Evolutionary conservation across 2,888 invertebrate species (phyloP), one percentile per base, ranked within the genome.

Genomic region (Catocala nupta): DNA sequence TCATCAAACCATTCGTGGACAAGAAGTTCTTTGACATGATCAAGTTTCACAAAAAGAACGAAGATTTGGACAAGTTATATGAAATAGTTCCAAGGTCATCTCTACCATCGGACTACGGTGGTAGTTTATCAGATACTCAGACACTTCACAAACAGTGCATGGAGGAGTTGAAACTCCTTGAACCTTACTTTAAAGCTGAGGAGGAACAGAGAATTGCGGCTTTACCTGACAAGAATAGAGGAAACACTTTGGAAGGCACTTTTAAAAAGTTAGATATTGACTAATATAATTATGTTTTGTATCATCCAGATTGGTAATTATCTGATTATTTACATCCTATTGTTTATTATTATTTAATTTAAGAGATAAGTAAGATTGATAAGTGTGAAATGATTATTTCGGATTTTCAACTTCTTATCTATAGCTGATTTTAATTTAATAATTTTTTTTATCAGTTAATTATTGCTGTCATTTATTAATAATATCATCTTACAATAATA

Each of bases 261-360:
- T 96, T 96, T 72, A 95, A 95, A 66, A 95, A 95, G 74, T 81
- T 95, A 45, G 95, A 95, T 49, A 93, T 95, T 44, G 95, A 96
- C 86, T 96, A 78, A 83, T 10, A 34, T n/a, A 25, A 25, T 25
- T 25, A 25, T 25, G 25, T 25, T 3, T 4, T 4, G 25, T 25
- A 25, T 25, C 25, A 25, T 25, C 25, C 25, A 25, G 25, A 25
- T 25, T 25, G 25, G 4, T 25, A 25, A 3, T 25, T 25, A 25
- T 25, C 25, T 25, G 25, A 25, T 25, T 25, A 25, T 25, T 25
- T 25, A 25, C 4, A 25, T 3, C 25, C 25, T 25, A 25, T 25
- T 25, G 25, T 25, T 3, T 25, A 25, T 25, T 25, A 25, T 25
- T 25, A 25, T 25, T 25, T 25, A 25, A 25, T 25, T 25, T 25